Evolutionary conservation across 2,888 invertebrate species (phyloP).

Genomic region (Athalia cordata): DNA sequence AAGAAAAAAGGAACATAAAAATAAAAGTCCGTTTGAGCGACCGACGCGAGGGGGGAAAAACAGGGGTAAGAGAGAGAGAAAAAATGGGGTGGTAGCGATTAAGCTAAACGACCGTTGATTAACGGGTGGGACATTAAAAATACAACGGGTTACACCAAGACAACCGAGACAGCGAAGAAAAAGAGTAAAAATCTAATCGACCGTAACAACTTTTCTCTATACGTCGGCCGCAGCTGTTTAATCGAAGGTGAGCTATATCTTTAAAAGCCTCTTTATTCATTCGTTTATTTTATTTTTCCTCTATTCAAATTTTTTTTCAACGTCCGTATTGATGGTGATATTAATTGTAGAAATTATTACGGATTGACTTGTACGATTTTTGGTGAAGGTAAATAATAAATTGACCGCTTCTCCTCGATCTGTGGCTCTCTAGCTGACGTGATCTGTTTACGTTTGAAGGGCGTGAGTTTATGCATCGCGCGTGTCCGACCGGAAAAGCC

Average conservation of each 20-base stretch:
- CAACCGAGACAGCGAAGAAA: slow-evolving; percentile 15
- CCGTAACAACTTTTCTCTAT: slow-evolving; percentile 18
- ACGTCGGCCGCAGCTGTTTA: not conserved
- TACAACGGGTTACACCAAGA: slow-evolving; percentile 34
- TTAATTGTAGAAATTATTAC: no score
- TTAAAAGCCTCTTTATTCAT: slow-evolving; percentile 8
- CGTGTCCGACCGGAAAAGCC: slow-evolving; percentile 8
- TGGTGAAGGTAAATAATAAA: not conserved
- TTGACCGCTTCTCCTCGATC: not conserved
- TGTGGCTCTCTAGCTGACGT: not conserved
- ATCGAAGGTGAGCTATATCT: slow-evolving; percentile 23
- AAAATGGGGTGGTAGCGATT: slow-evolving; percentile 22
- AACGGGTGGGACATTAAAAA: slow-evolving; percentile 40
- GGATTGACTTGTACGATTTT: no score
- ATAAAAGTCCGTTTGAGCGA: slow-evolving; percentile 29
- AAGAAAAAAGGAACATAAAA: not conserved
- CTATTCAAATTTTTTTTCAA: no score
- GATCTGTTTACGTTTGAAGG: not conserved
- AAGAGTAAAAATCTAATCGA: slow-evolving; percentile 26
- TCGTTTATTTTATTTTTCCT: no score
- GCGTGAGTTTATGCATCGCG: slow-evolving; percentile 7
- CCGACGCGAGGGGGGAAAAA: not conserved
- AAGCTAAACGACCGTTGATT: slow-evolving; percentile 44
- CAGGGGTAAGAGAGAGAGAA: not conserved
- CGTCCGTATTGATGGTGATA: no score